A percentile compares a stretch with the other conserved stretches of the same genome.
Conservation (phyloP, 1,140 invertebrate species). For the Olivierus martensii region DNA sequence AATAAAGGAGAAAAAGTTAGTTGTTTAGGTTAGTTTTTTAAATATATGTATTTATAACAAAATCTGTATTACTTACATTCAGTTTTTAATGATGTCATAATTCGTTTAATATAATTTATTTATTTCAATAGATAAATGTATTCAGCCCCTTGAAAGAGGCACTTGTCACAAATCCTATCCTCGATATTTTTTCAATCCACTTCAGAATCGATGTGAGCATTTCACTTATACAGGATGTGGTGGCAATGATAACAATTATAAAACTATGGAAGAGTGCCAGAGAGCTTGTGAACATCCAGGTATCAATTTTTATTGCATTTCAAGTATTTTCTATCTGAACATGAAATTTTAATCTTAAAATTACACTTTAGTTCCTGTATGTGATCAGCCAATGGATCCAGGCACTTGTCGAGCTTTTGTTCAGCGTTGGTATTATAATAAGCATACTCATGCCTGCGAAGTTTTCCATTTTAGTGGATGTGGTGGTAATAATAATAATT, state of each 20-base stretch:
- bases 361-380: not conserved
- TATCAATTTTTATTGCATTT: too few relatives aligned
- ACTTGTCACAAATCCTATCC: conserved; percentile 26
- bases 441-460: conserved; percentile 30
- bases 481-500: conserved; percentile 43
- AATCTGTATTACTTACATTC: too few relatives aligned
- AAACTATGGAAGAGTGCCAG: conserved; percentile 24
- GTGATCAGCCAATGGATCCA: not conserved
- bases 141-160: conserved; percentile 38
- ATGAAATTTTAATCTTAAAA: too few relatives aligned
- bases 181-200: conserved; percentile 37
- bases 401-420: conserved; percentile 29
- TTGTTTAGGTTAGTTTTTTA: conserved; percentile 14
- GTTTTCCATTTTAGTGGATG: conserved; percentile 43
- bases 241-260: conserved; percentile 44
- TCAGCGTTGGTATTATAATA: conserved; percentile 36
- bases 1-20: conserved; percentile 2
- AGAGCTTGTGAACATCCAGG: conserved; percentile 1
- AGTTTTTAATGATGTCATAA: too few relatives aligned
- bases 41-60: too few relatives aligned
- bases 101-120: not conserved
- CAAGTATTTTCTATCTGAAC: too few relatives aligned
- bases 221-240: conserved; percentile 42
- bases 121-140: not conserved
- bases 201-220: conserved; percentile 30